Percentiles rank a stretch among this genome's conserved stretches.
Evolutionary conservation across 2,888 invertebrate genomes (phyloP).

Genomic region (Mesochorus sp.): DNA sequence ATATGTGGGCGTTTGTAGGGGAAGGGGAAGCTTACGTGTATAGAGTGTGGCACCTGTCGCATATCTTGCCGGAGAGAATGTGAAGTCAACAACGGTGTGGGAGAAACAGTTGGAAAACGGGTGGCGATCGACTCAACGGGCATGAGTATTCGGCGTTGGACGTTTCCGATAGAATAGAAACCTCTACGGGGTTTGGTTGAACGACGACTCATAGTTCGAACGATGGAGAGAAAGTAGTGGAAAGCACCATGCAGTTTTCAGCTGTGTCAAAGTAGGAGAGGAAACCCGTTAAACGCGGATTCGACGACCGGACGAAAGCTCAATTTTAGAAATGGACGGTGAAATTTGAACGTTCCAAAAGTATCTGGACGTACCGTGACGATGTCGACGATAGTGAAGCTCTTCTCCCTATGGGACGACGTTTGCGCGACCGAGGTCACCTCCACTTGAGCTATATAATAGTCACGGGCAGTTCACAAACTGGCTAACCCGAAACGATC

Average conservation of each 20-base stretch:
- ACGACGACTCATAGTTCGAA: constrained; percentile 14
- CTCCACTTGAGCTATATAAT: constrained; percentile 26
- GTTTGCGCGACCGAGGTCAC: constrained; percentile 18
- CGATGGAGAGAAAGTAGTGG: constrained; percentile 29
- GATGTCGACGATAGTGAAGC: constrained; percentile 25
- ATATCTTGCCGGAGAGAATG: constrained; percentile 28
- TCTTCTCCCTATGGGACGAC: not conserved
- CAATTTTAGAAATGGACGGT: constrained; percentile 77
- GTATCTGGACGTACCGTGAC: constrained; percentile 39
- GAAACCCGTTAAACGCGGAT: constrained; percentile 73
- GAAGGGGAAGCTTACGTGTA: not conserved
- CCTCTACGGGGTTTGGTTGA: constrained; percentile 19
- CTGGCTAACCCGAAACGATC: constrained; percentile 52
- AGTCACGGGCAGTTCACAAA: constrained; percentile 39
- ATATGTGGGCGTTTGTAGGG: too few relatives aligned
- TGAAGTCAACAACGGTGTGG: constrained; percentile 23
- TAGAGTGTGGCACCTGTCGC: constrained; percentile 50
- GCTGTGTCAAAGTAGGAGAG: constrained; percentile 58
- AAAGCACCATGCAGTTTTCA: constrained; percentile 32
- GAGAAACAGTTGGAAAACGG: constrained; percentile 47
- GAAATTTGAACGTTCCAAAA: constrained; percentile 68
- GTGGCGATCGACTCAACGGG: constrained; percentile 59
- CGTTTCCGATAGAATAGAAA: constrained; percentile 67
- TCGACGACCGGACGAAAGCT: constrained; percentile 71
- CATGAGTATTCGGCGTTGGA: constrained; percentile 64